Conservation (phyloP, 1,140 invertebrate genomes). For the Berghia stephanieae region DNA sequence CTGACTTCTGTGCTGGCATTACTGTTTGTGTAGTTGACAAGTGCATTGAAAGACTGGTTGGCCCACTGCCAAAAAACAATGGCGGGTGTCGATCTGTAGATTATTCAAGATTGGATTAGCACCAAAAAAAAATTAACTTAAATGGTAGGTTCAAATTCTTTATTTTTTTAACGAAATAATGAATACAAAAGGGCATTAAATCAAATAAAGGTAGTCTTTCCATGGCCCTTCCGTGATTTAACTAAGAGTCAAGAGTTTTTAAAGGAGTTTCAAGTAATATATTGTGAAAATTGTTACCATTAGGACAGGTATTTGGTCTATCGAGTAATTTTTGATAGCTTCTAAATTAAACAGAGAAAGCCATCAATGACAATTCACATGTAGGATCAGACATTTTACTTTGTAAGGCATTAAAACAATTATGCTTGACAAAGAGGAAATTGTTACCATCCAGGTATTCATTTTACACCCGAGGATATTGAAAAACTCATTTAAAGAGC, state of each 20-base stretch:
- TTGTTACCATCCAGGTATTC: too few species aligned
- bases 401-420: too few species aligned
- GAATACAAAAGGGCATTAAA: background rate
- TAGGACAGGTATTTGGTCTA: too few species aligned
- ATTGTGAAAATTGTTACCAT: too few species aligned
- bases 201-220: background rate
- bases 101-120: constrained; percentile 1
- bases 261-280: background rate
- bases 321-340: too few species aligned
- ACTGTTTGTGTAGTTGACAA: constrained; percentile 98
- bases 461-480: too few species aligned
- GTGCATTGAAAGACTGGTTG: constrained; percentile 99
- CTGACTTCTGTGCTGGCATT: constrained; percentile 79
- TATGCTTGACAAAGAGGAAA: too few species aligned
- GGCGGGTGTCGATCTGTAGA: constrained; percentile 82
- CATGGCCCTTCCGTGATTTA: background rate
- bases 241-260: background rate
- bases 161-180: background rate
- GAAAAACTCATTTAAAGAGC: too few species aligned
- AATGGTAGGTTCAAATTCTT: background rate
- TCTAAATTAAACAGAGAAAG: too few species aligned
- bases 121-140: background rate
- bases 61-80: constrained; percentile 99
- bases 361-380: too few species aligned
- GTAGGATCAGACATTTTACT: too few species aligned